phyloP scores from a whole-genome alignment of 2,888 invertebrate genomes.

The Hedya salicella region DNA sequence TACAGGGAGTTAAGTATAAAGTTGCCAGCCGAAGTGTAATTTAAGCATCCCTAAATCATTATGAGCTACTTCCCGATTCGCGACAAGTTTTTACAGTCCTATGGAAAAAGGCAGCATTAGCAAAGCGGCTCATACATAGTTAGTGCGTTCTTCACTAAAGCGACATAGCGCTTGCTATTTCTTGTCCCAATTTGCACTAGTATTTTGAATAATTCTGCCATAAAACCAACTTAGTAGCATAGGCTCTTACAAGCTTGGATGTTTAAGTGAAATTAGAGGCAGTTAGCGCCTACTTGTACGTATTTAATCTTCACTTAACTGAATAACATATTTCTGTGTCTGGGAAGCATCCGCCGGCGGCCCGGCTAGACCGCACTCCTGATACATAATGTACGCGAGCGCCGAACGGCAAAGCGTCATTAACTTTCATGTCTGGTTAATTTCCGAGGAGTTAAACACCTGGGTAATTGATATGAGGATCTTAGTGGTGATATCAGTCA shows the following conservation, averaged over 20 bases:
- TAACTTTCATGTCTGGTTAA: conserved; percentile 45
- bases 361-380: conserved; percentile 32
- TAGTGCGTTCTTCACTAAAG: neutral
- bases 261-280: conserved; percentile 62
- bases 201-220: conserved; percentile 54
- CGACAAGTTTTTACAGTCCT: conserved; percentile 37
- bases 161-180: conserved; percentile 27
- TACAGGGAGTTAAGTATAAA: conserved; percentile 29
- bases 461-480: conserved; percentile 25
- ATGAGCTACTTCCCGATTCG: conserved; percentile 29
- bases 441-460: conserved; percentile 38
- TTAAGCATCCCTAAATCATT: conserved; percentile 37
- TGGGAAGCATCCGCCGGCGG: conserved; percentile 64
- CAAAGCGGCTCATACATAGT: neutral
- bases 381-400: conserved; percentile 24
- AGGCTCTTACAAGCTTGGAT: conserved; percentile 42
- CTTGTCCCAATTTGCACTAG: conserved; percentile 50
- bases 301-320: conserved; percentile 64
- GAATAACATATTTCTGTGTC: conserved; percentile 56
- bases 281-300: conserved; percentile 61
- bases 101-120: neutral
- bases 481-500: conserved; percentile 22
- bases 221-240: conserved; percentile 49
- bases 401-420: conserved; percentile 31
- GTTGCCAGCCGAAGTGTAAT: conserved; percentile 34